Base-by-base conservation (phyloP, 2,797 vertebrate species). In the Pogoniulus pusillus region DNA sequence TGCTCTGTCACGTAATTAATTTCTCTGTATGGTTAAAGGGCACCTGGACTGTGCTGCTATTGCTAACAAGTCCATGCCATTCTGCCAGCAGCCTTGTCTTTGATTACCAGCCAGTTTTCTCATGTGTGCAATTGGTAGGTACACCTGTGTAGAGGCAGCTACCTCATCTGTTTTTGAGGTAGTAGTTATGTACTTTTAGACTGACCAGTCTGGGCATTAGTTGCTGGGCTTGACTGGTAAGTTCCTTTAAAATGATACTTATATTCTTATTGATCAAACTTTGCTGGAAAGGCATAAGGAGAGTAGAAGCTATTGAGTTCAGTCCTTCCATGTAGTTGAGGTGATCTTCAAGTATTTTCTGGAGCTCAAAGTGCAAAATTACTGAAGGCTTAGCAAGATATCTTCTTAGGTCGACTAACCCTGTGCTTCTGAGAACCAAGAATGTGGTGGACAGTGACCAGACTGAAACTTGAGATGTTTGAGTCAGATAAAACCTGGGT, bases 111-210 rank as follows among this genome's bases (percentile, higher is more conserved):
- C 39, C 80, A n/a, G 26, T 66, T 77, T 65, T 54, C 59, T 66
- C 35, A 10, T 72, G 59, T 75, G 87, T 59, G 75, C 77, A 81
- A 2, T 39, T 71, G 82, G 41, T 80, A 34, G 82, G 73, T 23
- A 27, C 68, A 85, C 82, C 82, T 81, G 88, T 90, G 53, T 22
- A 39, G 66, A 32, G 63, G 43, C 43, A 87, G 82, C 80, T 59
- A n/a, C 79, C 53, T 75, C 10, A 1, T 47, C 57, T 90, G 60
- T 91, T 94, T 94, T 93, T 92, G 72, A 82, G 39, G 4, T 83
- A 63, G 65, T 54, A 78, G 55, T 71, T 34, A 24, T 0, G 1
- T 83, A 15, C 35, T 83, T 85, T 63, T 55, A 85, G 69, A 23
- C 19, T 66, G 70, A 66, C 57, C 9, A 3, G 47, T 81, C 89